A percentile compares a stretch with the other conserved stretches of the same genome.
phyloP scores from a whole-genome alignment of 2,888 invertebrate genomes.

The Agrilus mali region DNA sequence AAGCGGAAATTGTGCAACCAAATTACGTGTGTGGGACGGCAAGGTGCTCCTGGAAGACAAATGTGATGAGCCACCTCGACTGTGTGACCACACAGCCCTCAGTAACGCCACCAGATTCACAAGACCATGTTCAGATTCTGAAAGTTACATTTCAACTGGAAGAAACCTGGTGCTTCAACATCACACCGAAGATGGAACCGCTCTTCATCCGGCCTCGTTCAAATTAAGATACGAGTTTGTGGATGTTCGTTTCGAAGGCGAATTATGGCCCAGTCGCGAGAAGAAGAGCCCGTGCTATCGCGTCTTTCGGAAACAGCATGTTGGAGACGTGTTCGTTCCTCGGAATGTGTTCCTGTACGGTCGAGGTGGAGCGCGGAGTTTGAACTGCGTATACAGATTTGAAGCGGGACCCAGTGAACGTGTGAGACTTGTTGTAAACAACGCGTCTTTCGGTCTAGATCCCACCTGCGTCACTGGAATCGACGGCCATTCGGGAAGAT shows the following conservation, averaged over 20 bases:
- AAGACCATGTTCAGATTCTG: conserved; percentile 64
- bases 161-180: conserved; percentile 38
- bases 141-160: conserved; percentile 60
- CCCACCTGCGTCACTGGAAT: conserved; percentile 54
- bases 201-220: conserved; percentile 64
- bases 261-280: conserved; percentile 38
- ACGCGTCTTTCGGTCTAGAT: conserved; percentile 59
- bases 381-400: conserved; percentile 68
- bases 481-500: conserved; percentile 60
- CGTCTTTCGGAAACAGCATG: conserved; percentile 49
- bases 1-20: conserved; percentile 48
- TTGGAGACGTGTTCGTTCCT: conserved; percentile 51
- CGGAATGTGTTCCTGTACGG: conserved; percentile 73
- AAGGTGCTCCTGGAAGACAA: conserved; percentile 54
- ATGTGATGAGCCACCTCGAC: conserved; percentile 65
- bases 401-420: conserved; percentile 51
- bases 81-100: conserved; percentile 71
- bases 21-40: conserved; percentile 64
- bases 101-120: conserved; percentile 62
- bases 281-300: conserved; percentile 40
- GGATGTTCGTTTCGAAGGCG: conserved; percentile 65
- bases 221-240: conserved; percentile 70
- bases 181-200: conserved; percentile 58
- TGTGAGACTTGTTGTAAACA: conserved; percentile 52
- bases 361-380: conserved; percentile 62